These are phyloP conservation scores for Choreutis nemorana DNA, from an alignment of 2,888 invertebrate species.

Conservation along the genomic window DNA sequence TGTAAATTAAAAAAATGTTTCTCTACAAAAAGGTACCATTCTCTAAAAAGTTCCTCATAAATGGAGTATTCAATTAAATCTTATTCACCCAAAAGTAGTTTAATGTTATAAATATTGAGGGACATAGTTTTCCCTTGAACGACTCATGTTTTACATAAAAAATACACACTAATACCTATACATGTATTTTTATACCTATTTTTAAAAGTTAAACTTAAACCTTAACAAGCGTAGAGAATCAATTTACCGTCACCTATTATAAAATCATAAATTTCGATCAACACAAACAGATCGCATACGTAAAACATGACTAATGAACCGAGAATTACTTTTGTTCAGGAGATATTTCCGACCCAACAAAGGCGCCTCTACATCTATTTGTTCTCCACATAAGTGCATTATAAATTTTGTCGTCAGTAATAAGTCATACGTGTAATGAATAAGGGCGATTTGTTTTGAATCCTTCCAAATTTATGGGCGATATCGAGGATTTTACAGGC, in stretches of 20 bases:
- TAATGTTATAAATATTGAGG: too few species aligned
- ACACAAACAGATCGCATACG: too few species aligned
- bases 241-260: constrained; percentile 18
- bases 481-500: constrained; percentile 57
- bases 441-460: constrained; percentile 68
- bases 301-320: constrained; percentile 57
- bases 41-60: too few species aligned
- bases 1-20: too few species aligned
- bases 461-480: constrained; percentile 61
- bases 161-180: too few species aligned
- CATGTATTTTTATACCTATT: too few species aligned
- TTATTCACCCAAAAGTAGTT: too few species aligned
- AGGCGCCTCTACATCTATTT: constrained; percentile 37
- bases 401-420: constrained; percentile 47
- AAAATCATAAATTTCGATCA: constrained; percentile 21
- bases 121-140: too few species aligned
- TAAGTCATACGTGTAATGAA: constrained; percentile 66
- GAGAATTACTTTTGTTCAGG: constrained; percentile 26
- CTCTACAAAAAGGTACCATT: too few species aligned
- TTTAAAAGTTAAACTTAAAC: too few species aligned
- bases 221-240: constrained; percentile 23
- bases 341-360: constrained; percentile 25
- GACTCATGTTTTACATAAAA: too few species aligned
- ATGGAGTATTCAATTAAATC: too few species aligned
- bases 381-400: constrained; percentile 48